Evolutionary conservation across 2,113 vertebrate genomes (phyloP), one percentile per base, ranked within the genome.

Genomic region (Leucopternis melanops): DNA sequence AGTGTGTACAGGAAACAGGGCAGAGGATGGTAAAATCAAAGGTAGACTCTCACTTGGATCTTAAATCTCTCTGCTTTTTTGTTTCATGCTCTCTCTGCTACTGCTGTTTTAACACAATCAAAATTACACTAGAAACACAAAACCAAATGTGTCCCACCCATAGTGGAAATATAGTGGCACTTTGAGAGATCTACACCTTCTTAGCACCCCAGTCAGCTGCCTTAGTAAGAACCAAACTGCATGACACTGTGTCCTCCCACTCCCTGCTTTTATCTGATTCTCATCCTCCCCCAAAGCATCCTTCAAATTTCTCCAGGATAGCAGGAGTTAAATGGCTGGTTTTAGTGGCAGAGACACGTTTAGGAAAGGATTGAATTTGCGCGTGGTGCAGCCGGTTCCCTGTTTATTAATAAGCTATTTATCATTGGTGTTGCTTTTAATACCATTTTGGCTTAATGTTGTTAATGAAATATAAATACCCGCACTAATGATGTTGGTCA

Each of bases 401-500:
- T 97, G 97, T 98, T 98, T 98, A 98, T 98, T 98, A 98, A 98
- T 98, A 98, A 98, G 97, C 98, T 98, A 98, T 98, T 98, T 98
- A 98, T 98, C 98, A 98, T 97, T 97, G 98, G 98, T 97, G 97
- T 98, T 98, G 98, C 98, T 98, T 98, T 98, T 98, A 98, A 98
- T 98, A 98, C 98, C 97, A 96, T 98, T 98, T 98, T 98, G 98
- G 98, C 98, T 98, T 98, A 98, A 98, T 98, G 98, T 96, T 95
- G 98, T 98, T 98, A 98, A 98, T 98, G 98, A 98, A 98, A 98
- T 98, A 98, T 98, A 98, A 98, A 98, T 98, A 98, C 97, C 97
- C 97, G 10, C 93, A 90, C 98, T 98, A 98, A 98, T 98, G 98
- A 98, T 98, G 98, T 98, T 96, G 98, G 98, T 98, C 98, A 98